Evolutionary conservation across 2,113 vertebrate genomes (phyloP).

Genomic region (Oncorhynchus keta): DNA sequence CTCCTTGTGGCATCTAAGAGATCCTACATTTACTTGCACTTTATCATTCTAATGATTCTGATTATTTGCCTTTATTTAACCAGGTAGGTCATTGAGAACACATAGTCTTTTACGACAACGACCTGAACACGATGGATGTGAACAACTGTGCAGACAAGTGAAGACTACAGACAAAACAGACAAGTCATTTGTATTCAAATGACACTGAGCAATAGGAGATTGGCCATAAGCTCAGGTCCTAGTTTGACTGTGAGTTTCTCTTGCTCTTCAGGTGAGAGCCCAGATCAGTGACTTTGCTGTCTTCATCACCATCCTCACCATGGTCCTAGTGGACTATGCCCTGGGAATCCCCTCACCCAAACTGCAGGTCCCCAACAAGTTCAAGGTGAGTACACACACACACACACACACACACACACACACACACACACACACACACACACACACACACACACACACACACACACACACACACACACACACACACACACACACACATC

Average conservation of each 20-base stretch:
- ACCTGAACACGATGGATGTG: too few species aligned
- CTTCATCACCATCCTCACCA: constrained; percentile 94
- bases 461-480: neutral
- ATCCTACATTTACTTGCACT: neutral
- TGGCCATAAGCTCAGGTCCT: neutral
- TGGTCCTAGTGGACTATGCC: constrained; percentile 92
- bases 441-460: too few species aligned
- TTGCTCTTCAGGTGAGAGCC: constrained; percentile 82
- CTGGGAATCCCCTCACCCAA: constrained; percentile 96
- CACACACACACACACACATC: neutral
- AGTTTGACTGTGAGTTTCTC: constrained; percentile 2
- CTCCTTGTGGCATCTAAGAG: constrained; percentile 39
- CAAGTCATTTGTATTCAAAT: too few species aligned
- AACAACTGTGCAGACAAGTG: too few species aligned
- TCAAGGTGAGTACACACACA: constrained; percentile 82
- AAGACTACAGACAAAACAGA: too few species aligned
- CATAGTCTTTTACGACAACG: neutral
- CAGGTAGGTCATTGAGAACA: neutral
- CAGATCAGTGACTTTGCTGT: constrained; percentile 98
- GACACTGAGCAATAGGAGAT: too few species aligned
- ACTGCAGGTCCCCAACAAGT: constrained; percentile 93
- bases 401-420: neutral
- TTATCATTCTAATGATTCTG: neutral
- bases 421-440: neutral
- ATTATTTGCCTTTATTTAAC: neutral